Percentiles rank a stretch among this genome's conserved stretches.
phyloP scores from a whole-genome alignment of 2,888 invertebrate species.

The Saturnia japonica region DNA sequence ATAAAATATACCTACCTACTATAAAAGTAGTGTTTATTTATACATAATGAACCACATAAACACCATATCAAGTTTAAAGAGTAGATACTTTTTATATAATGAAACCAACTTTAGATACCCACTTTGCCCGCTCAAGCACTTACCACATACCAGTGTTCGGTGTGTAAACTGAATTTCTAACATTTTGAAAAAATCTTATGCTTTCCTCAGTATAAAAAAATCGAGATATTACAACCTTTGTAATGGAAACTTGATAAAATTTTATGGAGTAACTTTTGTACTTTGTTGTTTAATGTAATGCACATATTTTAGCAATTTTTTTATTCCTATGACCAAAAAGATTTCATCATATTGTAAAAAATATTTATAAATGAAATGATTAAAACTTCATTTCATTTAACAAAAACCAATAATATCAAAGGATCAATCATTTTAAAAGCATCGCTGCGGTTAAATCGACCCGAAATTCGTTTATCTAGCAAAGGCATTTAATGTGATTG shows the following conservation, averaged over 20 bases:
- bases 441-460: slow-evolving; percentile 26
- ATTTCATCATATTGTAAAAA: not conserved
- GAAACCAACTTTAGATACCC: no score
- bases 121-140: no score
- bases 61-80: not conserved
- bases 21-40: no score
- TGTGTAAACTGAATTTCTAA: no score
- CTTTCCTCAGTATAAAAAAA: no score
- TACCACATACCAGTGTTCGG: no score
- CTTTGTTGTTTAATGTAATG: not conserved
- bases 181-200: no score
- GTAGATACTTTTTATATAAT: no score
- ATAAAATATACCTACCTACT: no score
- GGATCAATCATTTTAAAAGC: slow-evolving; percentile 45
- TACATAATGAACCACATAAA: no score
- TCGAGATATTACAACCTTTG: no score
- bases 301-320: not conserved
- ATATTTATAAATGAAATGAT: slow-evolving; percentile 9
- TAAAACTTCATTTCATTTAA: slow-evolving; percentile 3
- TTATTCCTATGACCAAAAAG: not conserved
- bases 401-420: slow-evolving; percentile 24
- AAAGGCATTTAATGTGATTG: slow-evolving; percentile 46
- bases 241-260: not conserved
- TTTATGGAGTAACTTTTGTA: not conserved
- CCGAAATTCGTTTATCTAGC: slow-evolving; percentile 35